Base-by-base conservation (phyloP, 1,140 invertebrate genomes). In the Aradophagus sp. region DNA sequence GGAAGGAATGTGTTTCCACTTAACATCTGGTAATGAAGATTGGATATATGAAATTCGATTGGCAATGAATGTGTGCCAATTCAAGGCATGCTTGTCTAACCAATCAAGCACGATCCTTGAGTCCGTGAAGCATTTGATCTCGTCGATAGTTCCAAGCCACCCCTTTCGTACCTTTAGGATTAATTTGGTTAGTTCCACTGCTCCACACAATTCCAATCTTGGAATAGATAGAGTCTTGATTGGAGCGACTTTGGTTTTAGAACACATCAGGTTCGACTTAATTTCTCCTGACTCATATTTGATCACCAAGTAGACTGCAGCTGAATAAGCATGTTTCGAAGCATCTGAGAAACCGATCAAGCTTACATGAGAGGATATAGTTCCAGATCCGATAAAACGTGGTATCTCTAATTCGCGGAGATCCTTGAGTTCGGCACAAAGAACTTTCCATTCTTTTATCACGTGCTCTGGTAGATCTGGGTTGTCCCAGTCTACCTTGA, bases 11-110 rank as follows among this genome's bases (percentile, higher is more conserved):
- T 59, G 34, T 6, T 1, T 0, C 55, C n/a, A n/a, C n/a, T n/a
- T 8, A 35, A 42, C 31, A 0, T 58, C 13, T 0, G 58, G 41
- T 12, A 77, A 61, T 0, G 50, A 12, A 29, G 27, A 10, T 29
- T 29, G 27, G 11, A 29, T 29, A 5, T 4, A 29, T n/a, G 3
- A 29, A 10, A 29, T 29, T 29, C 27, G 7, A 29, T 29, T 29
- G 6, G 3, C 27, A n/a, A 29, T n/a, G 11, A 29, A 29, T 2
- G 27, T 29, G 2, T 29, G 7, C 27, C 27, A 29, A 29, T 4
- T 5, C 27, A 10, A 29, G 7, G 27, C 2, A 6, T 29, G 27
- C 10, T 29, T 29, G 6, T 6, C 10, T 2, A 29, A n/a, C 27
- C 27, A 4, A 6, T 6, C 27, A 2, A 29, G 27, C 3, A n/a